phyloP scores from a whole-genome alignment of 1,140 invertebrate species.

The Drosophila bifasciata region DNA sequence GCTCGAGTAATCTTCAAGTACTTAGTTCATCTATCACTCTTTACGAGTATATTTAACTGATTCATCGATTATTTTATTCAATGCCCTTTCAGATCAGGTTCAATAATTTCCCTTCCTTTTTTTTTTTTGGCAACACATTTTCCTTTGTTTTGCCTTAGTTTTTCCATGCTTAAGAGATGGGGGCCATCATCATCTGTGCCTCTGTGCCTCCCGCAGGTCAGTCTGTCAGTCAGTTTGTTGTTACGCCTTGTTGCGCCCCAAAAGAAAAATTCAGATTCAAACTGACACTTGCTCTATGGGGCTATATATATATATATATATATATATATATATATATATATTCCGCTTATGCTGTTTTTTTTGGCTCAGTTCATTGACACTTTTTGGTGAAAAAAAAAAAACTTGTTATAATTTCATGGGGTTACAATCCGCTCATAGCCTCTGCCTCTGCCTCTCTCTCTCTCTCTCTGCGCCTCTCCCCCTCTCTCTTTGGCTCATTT shows the following conservation, averaged over 20 bases:
- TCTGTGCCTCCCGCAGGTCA: conserved; percentile 13
- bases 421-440: conserved; percentile 3
- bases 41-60: too few species aligned
- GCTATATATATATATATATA: not conserved
- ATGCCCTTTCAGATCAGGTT: too few species aligned
- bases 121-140: not conserved
- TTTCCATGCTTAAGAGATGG: conserved; percentile 42
- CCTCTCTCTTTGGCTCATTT: conserved; percentile 43
- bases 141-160: conserved; percentile 8
- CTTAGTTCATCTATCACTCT: too few species aligned
- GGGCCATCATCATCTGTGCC: not conserved
- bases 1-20: too few species aligned
- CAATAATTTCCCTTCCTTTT: conserved; percentile 1
- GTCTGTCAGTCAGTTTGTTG: conserved; percentile 22
- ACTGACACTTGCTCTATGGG: conserved; percentile 21
- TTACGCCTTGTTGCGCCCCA: conserved; percentile 31
- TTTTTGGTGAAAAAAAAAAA: conserved; percentile 26
- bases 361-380: conserved; percentile 72
- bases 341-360: too few species aligned
- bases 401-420: conserved; percentile 67
- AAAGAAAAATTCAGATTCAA: conserved; percentile 6
- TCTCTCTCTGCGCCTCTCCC: not conserved
- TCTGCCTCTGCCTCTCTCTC: not conserved
- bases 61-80: too few species aligned
- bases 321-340: conserved; percentile 1